Evolutionary conservation across 2,797 vertebrate species (phyloP).

Genomic region (Pangasius macronema): DNA sequence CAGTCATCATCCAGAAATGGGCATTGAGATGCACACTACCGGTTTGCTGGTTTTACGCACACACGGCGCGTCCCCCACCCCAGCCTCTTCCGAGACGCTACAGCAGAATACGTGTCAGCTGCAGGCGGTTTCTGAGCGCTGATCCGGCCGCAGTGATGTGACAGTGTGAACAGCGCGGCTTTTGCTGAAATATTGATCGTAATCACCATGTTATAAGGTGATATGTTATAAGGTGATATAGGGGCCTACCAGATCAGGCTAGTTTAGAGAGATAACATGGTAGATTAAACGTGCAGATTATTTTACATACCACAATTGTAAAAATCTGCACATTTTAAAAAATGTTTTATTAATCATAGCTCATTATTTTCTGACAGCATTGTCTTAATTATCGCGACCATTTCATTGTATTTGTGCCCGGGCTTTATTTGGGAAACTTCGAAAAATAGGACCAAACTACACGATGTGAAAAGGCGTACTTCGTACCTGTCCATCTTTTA

Average conservation of each 20-base stretch:
- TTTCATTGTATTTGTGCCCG: background rate
- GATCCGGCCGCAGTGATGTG: background rate
- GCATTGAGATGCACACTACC: slow-evolving; percentile 48
- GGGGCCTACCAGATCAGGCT: background rate
- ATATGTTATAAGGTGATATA: background rate
- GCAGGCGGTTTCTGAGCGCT: background rate
- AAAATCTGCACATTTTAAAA: background rate
- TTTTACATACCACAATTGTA: background rate
- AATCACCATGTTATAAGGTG: background rate
- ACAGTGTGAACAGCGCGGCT: background rate
- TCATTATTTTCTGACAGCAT: background rate
- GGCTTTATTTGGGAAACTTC: background rate
- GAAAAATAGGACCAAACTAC: background rate
- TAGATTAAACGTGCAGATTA: background rate
- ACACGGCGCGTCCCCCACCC: background rate
- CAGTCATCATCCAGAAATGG: slow-evolving; percentile 45
- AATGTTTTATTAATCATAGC: background rate
- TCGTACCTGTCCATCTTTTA: background rate
- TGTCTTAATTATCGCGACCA: background rate
- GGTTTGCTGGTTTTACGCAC: slow-evolving; percentile 42
- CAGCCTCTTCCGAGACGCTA: background rate
- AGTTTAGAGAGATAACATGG: background rate
- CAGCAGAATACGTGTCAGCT: background rate
- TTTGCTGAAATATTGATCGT: background rate
- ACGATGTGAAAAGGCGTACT: background rate